A percentile compares a stretch with the other conserved stretches of the same genome.
Conservation (phyloP, 92 coral and sea anemone species). For the Anthopleura xanthogrammica region DNA sequence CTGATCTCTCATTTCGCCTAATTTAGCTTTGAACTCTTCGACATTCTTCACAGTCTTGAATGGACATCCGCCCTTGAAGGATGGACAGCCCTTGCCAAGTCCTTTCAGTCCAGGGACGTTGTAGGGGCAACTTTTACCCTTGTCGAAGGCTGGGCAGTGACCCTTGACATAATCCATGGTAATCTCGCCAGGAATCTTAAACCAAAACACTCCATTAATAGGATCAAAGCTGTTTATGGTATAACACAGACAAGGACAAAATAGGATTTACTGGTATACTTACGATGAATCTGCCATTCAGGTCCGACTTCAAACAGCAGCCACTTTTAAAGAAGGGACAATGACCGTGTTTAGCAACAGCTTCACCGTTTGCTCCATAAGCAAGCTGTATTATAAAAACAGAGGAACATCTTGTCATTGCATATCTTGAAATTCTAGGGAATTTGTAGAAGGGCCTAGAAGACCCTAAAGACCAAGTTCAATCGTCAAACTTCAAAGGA, state of each 20-base stretch:
- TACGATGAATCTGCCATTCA: constrained; percentile 25
- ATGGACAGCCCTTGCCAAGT: constrained; percentile 26
- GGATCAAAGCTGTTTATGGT: too few relatives aligned
- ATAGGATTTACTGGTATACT: not conserved
- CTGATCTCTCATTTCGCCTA: constrained; percentile 38
- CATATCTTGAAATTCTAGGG: not conserved
- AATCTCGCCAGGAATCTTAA: constrained; percentile 5
- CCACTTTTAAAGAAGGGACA: constrained; percentile 31
- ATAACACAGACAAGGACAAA: too few relatives aligned
- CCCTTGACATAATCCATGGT: constrained; percentile 31
- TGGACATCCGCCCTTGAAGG: constrained; percentile 26
- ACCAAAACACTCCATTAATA: not conserved
- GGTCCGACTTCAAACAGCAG: constrained; percentile 19
- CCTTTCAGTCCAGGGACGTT: constrained; percentile 21
- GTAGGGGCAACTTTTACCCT: constrained; percentile 26
- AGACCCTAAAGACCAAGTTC: too few relatives aligned
- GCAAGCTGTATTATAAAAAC: not conserved
- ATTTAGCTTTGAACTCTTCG: constrained; percentile 31
- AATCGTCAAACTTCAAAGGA: too few relatives aligned
- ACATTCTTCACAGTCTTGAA: constrained; percentile 27
- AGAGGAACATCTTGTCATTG: too few relatives aligned
- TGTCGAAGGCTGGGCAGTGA: constrained; percentile 30
- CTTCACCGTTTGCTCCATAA: constrained; percentile 20
- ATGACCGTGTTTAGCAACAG: constrained; percentile 25
- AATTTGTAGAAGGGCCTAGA: too few relatives aligned